Base-by-base conservation (phyloP, 2,797 vertebrate genomes). In the Eleutherodactylus coqui region DNA sequence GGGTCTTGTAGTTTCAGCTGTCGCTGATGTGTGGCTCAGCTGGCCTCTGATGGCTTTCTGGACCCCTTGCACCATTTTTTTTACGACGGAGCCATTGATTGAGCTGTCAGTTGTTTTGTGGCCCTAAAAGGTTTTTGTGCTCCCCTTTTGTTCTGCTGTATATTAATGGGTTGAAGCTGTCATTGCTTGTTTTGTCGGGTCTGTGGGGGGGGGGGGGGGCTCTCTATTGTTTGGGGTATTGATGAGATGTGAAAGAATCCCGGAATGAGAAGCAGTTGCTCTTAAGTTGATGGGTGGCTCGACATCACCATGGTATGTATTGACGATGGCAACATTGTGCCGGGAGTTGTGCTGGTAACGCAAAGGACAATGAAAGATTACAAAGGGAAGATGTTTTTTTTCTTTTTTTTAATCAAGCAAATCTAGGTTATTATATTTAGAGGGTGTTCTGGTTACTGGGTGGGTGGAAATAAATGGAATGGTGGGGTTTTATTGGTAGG, bases 181-280 rank as follows among this genome's bases (percentile, higher is more conserved):
- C 51, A 32, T 43, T 17, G 45, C 5, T 55, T 55, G 19, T n/a
- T n/a, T 55, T 24, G 21, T 55, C 0, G 43, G 9, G 5, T 10
- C 21, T 80, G 78, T 81, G 32, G 49, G n/a, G 51, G 51, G 32
- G 45, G 34, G 60, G 49, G 27, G 36, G 77, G 27, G 11, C 24
- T 21, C 49, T 27, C n/a, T 38, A 75, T 86, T 81, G 84, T 85
- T 53, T 79, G 0, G 3, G 45, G 32, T 77, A 49, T 43, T 64
- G 43, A 64, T 84, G 27, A 10, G 17, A 67, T 13, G 14, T 70
- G 14, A 75, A 86, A 69, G 84, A 79, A 73, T 85, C 51, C 51
- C 49, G 38, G 51, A 51, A 16, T 67, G 24, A 13, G 45, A 32
- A 77, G 64, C 43, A 53, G 73, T 45, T 77, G 82, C 51, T 29